Conservation (phyloP, 2,113 vertebrate species). For the Podarcis cretensis region DNA sequence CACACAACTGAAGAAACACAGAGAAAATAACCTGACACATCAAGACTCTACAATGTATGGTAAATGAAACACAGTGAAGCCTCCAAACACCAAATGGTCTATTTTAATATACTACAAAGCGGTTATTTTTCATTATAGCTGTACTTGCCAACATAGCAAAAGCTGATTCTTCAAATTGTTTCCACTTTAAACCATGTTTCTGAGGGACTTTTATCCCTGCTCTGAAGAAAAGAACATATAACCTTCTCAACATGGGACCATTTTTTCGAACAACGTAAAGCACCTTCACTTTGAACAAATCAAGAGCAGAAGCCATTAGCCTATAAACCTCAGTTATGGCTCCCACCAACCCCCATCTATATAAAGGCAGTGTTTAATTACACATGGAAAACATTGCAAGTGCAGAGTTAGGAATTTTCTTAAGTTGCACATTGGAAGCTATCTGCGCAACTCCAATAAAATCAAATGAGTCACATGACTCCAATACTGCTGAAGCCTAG, state of each 20-base stretch:
- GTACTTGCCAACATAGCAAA: constrained; percentile 20
- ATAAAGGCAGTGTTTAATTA: constrained; percentile 63
- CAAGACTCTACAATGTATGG: not conserved
- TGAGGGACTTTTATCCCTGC: not conserved
- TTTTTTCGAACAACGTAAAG: constrained; percentile 52
- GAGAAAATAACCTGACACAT: constrained; percentile 30
- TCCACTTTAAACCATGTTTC: constrained; percentile 42
- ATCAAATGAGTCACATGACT: constrained; percentile 31
- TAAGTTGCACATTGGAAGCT: constrained; percentile 35
- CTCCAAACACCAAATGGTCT: not conserved
- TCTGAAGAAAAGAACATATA: constrained; percentile 48
- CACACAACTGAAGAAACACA: not conserved
- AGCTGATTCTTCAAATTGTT: constrained; percentile 27
- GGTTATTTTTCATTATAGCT: constrained; percentile 17
- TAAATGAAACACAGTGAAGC: constrained; percentile 4
- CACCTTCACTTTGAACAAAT: constrained; percentile 42
- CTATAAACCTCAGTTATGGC: constrained; percentile 47
- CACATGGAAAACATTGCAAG: constrained; percentile 54
- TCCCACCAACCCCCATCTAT: not conserved
- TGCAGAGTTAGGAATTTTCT: constrained; percentile 38
- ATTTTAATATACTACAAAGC: not conserved
- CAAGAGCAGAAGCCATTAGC: constrained; percentile 61
- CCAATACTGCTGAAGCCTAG: constrained; percentile 8
- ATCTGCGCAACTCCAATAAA: constrained; percentile 2
- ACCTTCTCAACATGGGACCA: constrained; percentile 42